Base-by-base conservation (phyloP, 2,888 invertebrate species). In the Schizotus pectinicornis region DNA sequence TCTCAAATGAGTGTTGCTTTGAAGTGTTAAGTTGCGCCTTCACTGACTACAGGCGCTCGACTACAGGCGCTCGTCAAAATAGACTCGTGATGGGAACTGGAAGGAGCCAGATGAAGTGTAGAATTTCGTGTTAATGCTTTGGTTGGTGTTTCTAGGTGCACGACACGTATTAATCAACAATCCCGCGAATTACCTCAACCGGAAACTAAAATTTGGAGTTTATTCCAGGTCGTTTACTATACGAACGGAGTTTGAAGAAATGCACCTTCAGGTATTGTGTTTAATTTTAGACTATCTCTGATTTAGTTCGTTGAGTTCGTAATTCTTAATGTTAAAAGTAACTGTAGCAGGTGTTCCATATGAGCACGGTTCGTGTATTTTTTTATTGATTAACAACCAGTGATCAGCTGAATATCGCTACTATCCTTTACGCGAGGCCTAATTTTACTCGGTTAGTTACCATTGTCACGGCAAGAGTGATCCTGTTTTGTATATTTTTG, bases 141-240 rank as follows among this genome's bases (percentile, higher is more conserved):
- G 22, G 22, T 22, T 22, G 5, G 22, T 22, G 22, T 22, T 22
- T 22, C 22, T 22, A 5, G 22, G 22, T 22, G 13, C 22, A 14
- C n/a, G 7, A 2, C 30, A 31, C 43, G 22, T 43, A 11, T 11
- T 31, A 3, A 7, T 30, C n/a, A 3, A 31, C 8, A 8, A 43
- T 9, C 5, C 12, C 11, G 31, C 7, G 43, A 11, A 14, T 14
- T 14, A 13, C 8, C 14, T 7, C 14, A 9, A 43, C 30, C 7
- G 38, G 31, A 48, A 42, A 58, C 48, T 58, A 53, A 58, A 58
- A 47, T 57, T 14, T 57, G n/a, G 8, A 57, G 57, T 57, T 57
- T 58, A 39, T 58, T 58, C 34, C 57, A 58, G 57, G 52, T 58
- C 47, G 57, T n/a, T n/a, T n/a, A 58, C 52, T 37, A 48, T 47